Conservation (phyloP, 2,888 invertebrate genomes). For the Psococerastis gibbosa region DNA sequence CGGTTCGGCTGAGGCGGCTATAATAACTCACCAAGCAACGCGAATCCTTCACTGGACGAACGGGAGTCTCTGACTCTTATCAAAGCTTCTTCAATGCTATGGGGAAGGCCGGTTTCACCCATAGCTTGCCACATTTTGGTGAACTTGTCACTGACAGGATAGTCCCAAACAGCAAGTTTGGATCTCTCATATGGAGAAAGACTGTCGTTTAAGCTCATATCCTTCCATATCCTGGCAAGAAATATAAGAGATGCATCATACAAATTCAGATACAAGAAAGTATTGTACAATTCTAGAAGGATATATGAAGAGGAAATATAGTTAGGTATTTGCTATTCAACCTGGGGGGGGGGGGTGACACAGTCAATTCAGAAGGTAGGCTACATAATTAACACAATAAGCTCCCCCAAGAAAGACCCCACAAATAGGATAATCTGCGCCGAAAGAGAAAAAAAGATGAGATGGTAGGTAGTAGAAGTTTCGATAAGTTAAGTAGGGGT, state of each 20-base stretch:
- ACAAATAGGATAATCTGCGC: too few relatives aligned
- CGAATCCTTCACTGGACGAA: conserved; percentile 67
- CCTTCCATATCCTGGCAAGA: conserved; percentile 77
- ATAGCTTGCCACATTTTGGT: conserved; percentile 98
- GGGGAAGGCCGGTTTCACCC: conserved; percentile 66
- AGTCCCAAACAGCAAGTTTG: conserved; percentile 97
- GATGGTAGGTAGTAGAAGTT: too few relatives aligned
- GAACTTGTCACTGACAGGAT: conserved; percentile 94
- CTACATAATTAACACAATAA: not conserved
- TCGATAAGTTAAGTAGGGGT: too few relatives aligned
- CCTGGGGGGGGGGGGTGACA: not conserved
- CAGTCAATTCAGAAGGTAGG: not conserved
- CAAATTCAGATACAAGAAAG: too few relatives aligned
- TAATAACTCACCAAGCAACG: conserved; percentile 55
- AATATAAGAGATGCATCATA: not conserved
- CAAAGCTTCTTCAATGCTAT: conserved; percentile 59
- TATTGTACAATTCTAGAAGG: too few relatives aligned
- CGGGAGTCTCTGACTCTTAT: conserved; percentile 43
- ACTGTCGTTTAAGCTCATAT: conserved; percentile 90
- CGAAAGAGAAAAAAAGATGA: too few relatives aligned
- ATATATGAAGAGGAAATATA: too few relatives aligned
- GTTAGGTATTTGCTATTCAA: not conserved
- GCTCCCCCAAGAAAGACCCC: too few relatives aligned
- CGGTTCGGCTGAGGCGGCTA: too few relatives aligned
- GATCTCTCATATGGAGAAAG: conserved; percentile 75